These are phyloP conservation scores for Neomonachus schauinslandi DNA, from an alignment of 2,113 vertebrate species.

Conservation along the genomic window DNA sequence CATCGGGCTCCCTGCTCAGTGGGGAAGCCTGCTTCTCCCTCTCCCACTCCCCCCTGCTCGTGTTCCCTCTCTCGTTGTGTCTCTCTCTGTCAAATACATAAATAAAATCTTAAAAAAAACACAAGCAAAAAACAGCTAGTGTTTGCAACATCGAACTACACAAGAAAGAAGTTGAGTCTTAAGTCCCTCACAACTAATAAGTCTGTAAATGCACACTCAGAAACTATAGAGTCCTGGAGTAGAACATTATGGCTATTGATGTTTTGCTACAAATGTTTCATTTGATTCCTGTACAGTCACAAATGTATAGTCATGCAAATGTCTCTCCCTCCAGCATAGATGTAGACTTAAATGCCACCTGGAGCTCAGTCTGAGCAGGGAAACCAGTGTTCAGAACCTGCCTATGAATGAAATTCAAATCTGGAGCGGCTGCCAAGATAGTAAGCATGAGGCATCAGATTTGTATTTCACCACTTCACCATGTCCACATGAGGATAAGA, in stretches of 20 bases:
- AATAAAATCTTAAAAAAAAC: too few relatives aligned
- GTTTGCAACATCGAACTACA: background rate
- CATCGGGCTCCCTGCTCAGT: too few relatives aligned
- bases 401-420: conserved; percentile 11
- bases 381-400: background rate
- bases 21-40: too few relatives aligned
- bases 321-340: background rate
- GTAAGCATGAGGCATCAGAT: background rate
- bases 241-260: background rate
- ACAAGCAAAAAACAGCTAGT: too few relatives aligned
- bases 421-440: background rate
- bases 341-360: background rate
- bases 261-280: background rate
- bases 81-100: too few relatives aligned
- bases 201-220: background rate
- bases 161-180: background rate
- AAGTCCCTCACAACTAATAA: background rate
- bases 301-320: conserved; percentile 8
- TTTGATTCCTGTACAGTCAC: background rate
- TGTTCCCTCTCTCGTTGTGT: too few relatives aligned
- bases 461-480: background rate
- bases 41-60: too few relatives aligned
- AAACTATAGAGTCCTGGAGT: background rate
- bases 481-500: background rate
- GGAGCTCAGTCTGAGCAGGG: background rate